phyloP scores from a whole-genome alignment of 2,113 vertebrate species.

The Fregetta grallaria region DNA sequence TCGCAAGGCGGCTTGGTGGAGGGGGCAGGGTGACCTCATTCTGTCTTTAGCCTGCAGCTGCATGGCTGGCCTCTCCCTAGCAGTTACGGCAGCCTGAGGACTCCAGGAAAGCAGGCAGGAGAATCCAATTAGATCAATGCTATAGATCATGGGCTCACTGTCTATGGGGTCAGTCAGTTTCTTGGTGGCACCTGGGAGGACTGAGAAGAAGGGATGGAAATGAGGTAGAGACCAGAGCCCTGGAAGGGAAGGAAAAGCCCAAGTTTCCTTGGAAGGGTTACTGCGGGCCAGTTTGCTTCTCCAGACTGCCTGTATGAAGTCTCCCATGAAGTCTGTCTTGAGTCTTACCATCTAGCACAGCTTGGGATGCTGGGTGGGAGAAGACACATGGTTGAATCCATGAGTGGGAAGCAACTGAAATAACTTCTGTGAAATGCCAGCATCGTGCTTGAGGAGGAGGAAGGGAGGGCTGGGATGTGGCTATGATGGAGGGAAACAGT shows the following conservation, averaged over 20 bases:
- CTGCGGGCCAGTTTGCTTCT: not conserved
- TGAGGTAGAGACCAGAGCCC: not conserved
- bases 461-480: not conserved
- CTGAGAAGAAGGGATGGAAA: not conserved
- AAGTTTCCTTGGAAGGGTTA: not conserved
- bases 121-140: not conserved
- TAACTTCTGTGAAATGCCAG: slow-evolving; percentile 59
- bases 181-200: not conserved
- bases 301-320: not conserved
- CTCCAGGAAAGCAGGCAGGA: not conserved
- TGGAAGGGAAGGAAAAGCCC: not conserved
- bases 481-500: not conserved
- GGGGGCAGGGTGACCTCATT: slow-evolving; percentile 53
- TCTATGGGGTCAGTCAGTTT: fast-evolving
- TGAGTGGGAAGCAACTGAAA: slow-evolving; percentile 61
- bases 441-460: slow-evolving; percentile 51
- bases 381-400: not conserved
- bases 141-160: fast-evolving
- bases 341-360: not conserved
- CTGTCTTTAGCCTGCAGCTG: slow-evolving; percentile 29
- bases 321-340: slow-evolving; percentile 6
- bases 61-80: not conserved
- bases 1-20: not conserved
- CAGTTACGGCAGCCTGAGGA: not conserved
- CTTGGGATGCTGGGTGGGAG: slow-evolving; percentile 16